These are phyloP conservation scores for Drosophila littoralis DNA, from an alignment of 1,140 invertebrate species.

Conservation along the genomic window DNA sequence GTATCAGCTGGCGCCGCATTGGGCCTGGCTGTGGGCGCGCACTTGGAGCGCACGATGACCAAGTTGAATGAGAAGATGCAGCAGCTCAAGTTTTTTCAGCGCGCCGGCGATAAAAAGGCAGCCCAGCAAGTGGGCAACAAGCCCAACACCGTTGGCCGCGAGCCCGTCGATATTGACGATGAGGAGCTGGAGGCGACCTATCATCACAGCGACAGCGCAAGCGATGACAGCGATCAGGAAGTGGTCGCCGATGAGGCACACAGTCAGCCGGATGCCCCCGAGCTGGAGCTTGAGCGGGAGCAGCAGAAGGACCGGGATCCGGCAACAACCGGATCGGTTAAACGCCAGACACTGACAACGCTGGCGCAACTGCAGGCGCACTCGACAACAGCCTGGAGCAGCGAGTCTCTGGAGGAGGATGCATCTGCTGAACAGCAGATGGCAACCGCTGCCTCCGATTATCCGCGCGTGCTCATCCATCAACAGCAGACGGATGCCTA, in stretches of 20 bases:
- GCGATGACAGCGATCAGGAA: constrained; percentile 50
- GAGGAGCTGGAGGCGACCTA: constrained; percentile 66
- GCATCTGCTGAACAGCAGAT: constrained; percentile 13
- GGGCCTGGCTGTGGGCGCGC: constrained; percentile 6
- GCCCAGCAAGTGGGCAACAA: constrained; percentile 31
- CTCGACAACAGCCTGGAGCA: constrained; percentile 63
- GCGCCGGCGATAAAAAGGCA: constrained; percentile 12
- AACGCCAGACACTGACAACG: constrained; percentile 43
- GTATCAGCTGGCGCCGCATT: constrained; percentile 16
- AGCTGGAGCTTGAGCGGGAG: background rate
- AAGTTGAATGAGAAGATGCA: constrained; percentile 76
- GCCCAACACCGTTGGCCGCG: constrained; percentile 65
- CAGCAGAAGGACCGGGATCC: constrained; percentile 15
- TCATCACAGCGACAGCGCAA: constrained; percentile 61
- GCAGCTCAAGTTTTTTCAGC: constrained; percentile 72
- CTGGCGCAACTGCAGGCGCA: constrained; percentile 54
- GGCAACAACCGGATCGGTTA: constrained; percentile 31
- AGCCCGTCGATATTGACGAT: constrained; percentile 69
- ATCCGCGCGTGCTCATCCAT: constrained; percentile 78
- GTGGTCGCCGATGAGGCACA: constrained; percentile 56
- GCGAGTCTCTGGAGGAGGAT: constrained; percentile 67
- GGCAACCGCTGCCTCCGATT: constrained; percentile 33
- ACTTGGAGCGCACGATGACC: constrained; percentile 62
- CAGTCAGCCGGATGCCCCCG: constrained; percentile 27
- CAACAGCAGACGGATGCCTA: constrained; percentile 75